Percentiles rank a stretch among this genome's conserved stretches.
Evolutionary conservation across 2,797 vertebrate genomes (phyloP).

Genomic region (Chaetodon trifasciatus): DNA sequence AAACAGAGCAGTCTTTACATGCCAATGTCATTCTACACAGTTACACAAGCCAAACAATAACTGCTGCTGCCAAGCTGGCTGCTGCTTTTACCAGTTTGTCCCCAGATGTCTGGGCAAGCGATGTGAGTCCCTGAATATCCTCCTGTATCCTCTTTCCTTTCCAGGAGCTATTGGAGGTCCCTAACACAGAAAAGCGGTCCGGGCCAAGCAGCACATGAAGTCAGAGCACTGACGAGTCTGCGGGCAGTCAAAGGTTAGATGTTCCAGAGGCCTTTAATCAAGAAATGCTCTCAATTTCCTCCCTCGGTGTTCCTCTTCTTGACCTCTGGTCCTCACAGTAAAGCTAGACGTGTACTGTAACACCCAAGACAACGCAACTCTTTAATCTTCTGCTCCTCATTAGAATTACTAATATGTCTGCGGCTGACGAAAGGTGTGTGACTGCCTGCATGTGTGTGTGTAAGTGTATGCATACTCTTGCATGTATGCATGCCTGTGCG

Average conservation of each 20-base stretch:
- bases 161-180: slow-evolving; percentile 61
- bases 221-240: slow-evolving; percentile 57
- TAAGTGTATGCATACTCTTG: slow-evolving; percentile 42
- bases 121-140: slow-evolving; percentile 52
- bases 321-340: slow-evolving; percentile 79
- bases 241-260: slow-evolving; percentile 86
- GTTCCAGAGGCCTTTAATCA: slow-evolving; percentile 87
- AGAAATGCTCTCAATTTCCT: slow-evolving; percentile 85
- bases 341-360: slow-evolving; percentile 84
- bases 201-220: slow-evolving; percentile 54
- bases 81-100: slow-evolving; percentile 64
- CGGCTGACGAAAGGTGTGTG: slow-evolving; percentile 70
- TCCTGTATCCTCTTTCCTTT: slow-evolving; percentile 48
- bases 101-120: slow-evolving; percentile 65
- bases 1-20: slow-evolving; percentile 45
- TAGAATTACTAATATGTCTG: slow-evolving; percentile 86
- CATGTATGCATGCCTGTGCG: slow-evolving; percentile 55
- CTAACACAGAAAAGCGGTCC: slow-evolving; percentile 42
- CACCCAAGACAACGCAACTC: slow-evolving; percentile 75
- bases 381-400: slow-evolving; percentile 86
- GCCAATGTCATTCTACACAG: slow-evolving; percentile 43
- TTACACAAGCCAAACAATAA: slow-evolving; percentile 59
- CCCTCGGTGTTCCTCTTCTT: slow-evolving; percentile 76
- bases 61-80: slow-evolving; percentile 55
- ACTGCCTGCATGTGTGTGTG: slow-evolving; percentile 42